Conservation (phyloP, 2,113 vertebrate genomes). For the Mormoops blainvillei region DNA sequence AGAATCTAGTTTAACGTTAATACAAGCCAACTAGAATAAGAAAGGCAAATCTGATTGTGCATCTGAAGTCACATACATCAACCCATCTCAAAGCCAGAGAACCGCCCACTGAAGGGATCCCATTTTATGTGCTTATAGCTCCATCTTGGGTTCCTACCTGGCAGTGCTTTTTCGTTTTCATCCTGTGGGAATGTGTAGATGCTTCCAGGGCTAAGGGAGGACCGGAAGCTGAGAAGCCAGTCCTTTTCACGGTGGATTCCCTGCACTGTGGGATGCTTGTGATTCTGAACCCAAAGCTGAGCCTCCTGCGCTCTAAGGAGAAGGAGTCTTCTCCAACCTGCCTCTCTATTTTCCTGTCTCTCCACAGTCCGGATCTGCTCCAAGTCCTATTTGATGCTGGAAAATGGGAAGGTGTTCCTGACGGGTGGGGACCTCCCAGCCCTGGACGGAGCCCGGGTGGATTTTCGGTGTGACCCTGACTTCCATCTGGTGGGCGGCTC, state of each 20-base stretch:
- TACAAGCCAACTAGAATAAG: not conserved
- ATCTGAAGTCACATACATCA: not conserved
- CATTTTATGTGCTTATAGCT: slow-evolving; percentile 57
- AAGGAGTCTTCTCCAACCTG: not conserved
- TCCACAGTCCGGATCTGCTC: slow-evolving; percentile 89
- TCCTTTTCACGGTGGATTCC: not conserved
- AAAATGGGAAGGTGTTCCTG: slow-evolving; percentile 88
- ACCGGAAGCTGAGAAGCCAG: not conserved
- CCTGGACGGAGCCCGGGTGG: slow-evolving; percentile 88
- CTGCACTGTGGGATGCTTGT: not conserved
- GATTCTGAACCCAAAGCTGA: not conserved
- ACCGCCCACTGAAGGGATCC: not conserved
- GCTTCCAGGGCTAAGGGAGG: not conserved
- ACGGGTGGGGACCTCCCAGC: slow-evolving; percentile 83
- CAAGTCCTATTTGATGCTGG: slow-evolving; percentile 89
- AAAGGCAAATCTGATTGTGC: slow-evolving; percentile 18
- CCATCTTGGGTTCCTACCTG: slow-evolving; percentile 57
- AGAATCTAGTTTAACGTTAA: not conserved
- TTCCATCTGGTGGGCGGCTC: slow-evolving; percentile 90
- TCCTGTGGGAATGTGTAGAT: not conserved
- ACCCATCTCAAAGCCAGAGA: slow-evolving; percentile 18
- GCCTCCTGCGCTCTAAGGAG: not conserved
- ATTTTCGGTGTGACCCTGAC: slow-evolving; percentile 89
- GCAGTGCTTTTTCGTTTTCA: slow-evolving; percentile 12
- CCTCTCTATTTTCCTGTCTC: slow-evolving; percentile 44